phyloP scores from a whole-genome alignment of 2,797 vertebrate genomes.

The Enteromius thamalakanensis region DNA sequence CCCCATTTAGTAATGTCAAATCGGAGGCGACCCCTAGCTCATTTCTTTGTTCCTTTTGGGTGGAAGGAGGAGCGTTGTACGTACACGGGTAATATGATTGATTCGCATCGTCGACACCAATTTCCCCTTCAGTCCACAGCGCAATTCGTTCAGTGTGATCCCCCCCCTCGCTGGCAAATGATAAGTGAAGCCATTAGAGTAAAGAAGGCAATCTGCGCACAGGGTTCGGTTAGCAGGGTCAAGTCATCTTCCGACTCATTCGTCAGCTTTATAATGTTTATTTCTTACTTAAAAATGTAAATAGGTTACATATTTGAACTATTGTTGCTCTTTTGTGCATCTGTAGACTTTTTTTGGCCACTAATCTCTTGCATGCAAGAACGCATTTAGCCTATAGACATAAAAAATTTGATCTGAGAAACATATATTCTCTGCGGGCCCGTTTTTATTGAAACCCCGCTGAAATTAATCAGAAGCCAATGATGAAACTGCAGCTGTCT shows the following conservation, averaged over 20 bases:
- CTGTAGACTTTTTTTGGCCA: not conserved
- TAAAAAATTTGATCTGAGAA: slow-evolving; percentile 7
- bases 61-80: slow-evolving; percentile 51
- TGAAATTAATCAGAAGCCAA: slow-evolving; percentile 18
- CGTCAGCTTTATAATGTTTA: slow-evolving; percentile 54
- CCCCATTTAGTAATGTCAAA: slow-evolving; percentile 61
- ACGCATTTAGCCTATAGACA: slow-evolving; percentile 27
- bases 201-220: slow-evolving; percentile 55
- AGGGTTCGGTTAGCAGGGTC: slow-evolving; percentile 50
- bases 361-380: not conserved
- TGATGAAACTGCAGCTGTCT: slow-evolving; percentile 23
- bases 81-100: slow-evolving; percentile 62
- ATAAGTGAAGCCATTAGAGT: slow-evolving; percentile 66
- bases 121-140: slow-evolving; percentile 56
- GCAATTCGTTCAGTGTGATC: slow-evolving; percentile 48
- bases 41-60: slow-evolving; percentile 60
- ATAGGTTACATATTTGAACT: not conserved
- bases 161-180: slow-evolving; percentile 47
- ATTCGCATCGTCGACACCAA: slow-evolving; percentile 56
- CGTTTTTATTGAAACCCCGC: slow-evolving; percentile 23
- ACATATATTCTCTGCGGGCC: slow-evolving; percentile 16
- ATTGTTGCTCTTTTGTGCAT: not conserved
- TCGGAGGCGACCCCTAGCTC: slow-evolving; percentile 61
- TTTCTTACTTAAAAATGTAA: slow-evolving; percentile 37
- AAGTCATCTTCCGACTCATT: slow-evolving; percentile 52